Evolutionary conservation across 2,797 vertebrate genomes (phyloP), one percentile per base, ranked within the genome.

Genomic region (Sebastiscus tertius): DNA sequence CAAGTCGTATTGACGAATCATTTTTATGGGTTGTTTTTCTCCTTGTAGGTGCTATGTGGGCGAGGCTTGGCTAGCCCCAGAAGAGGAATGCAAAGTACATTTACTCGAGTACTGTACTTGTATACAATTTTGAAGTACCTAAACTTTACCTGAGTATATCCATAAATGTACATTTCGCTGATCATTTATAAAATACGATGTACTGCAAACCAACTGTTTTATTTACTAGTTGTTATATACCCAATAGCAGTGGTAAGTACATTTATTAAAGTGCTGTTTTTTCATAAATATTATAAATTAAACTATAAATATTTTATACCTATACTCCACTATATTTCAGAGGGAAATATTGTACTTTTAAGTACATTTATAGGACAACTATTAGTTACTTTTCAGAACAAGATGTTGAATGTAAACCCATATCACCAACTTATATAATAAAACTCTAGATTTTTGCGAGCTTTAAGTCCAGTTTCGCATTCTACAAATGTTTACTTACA

Each of bases 1-100:
- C 81, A 88, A 87, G 78, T 79, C 24, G 34, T 80, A 80, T 81
- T 75, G 88, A 88, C 66, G 61, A 82, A 75, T 88, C 42, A 74
- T 88, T 89, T 88, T 87, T 66, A 80, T 60, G 56, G 82, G 27
- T 34, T 77, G 77, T 27, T 81, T 80, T 62, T 58, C 54, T 52
- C 16, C 18, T 75, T 6, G 42, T 55, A 29, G 63, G 72, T 24
- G 36, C 54, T 34, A 33, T 55, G 59, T 72, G 36, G 72, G 65
- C 59, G 60, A 55, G 34, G n/a, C 36, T 46, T 1, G 7, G 24
- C 58, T 12, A 79, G 65, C 60, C 63, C 22, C 61, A 54, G 42
- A 49, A 9, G 31, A 72, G 29, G 29, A 80, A 80, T 64, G 67
- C 24, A 59, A 69, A 84, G 36, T 20, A 65, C 8, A 59, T 81